phyloP scores from a whole-genome alignment of 2,113 vertebrate genomes.

The Capreolus pygargus region DNA sequence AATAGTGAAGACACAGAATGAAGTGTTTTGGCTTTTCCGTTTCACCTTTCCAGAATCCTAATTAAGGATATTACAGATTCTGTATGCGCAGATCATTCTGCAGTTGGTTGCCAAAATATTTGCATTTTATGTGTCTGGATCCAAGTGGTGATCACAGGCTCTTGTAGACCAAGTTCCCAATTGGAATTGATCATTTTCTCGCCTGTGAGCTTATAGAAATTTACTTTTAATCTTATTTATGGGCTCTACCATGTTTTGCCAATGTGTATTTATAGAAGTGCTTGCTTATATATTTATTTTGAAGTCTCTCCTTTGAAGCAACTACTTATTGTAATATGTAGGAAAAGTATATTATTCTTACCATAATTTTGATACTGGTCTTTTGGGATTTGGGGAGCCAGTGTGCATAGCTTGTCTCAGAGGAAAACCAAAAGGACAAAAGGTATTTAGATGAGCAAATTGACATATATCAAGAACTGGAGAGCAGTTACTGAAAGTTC shows the following conservation, averaged over 20 bases:
- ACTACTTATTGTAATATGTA: conserved; percentile 22
- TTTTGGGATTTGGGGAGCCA: conserved; percentile 9
- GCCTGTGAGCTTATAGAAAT: conserved; percentile 26
- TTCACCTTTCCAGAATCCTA: conserved; percentile 52
- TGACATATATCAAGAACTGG: background rate
- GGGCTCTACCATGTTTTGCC: background rate
- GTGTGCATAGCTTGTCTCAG: background rate
- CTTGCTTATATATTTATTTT: background rate
- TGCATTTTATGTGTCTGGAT: conserved; percentile 14
- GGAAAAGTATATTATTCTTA: background rate
- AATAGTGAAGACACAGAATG: background rate
- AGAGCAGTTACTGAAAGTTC: conserved; percentile 6
- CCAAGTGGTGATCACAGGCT: conserved; percentile 11
- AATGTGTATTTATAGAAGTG: conserved; percentile 39
- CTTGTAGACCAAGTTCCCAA: conserved; percentile 4
- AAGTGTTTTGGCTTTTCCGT: conserved; percentile 29
- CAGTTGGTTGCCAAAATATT: conserved; percentile 46
- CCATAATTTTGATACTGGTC: background rate
- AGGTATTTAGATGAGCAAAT: conserved; percentile 8
- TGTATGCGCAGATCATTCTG: background rate
- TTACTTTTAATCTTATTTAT: conserved; percentile 58
- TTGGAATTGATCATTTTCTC: conserved; percentile 42
- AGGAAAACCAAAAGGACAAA: conserved; percentile 35
- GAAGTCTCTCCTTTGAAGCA: background rate
- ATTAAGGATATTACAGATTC: conserved; percentile 50